A percentile compares a stretch with the other conserved stretches of the same genome.
These are phyloP conservation scores for Drosophila kokeensis DNA, from an alignment of 2,888 invertebrate species.

Conservation along the genomic window DNA sequence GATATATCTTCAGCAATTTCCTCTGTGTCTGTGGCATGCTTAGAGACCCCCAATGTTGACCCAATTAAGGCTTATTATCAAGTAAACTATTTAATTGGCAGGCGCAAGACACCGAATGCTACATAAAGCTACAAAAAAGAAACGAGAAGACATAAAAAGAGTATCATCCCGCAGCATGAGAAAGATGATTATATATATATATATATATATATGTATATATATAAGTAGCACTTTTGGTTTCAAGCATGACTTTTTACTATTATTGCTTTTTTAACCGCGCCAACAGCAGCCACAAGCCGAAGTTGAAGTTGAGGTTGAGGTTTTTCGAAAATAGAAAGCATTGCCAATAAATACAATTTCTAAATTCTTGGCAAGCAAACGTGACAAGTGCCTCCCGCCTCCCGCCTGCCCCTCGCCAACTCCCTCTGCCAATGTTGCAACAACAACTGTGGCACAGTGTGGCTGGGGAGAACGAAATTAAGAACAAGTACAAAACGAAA, in stretches of 20 bases:
- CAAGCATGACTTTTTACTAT: constrained; percentile 59
- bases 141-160: constrained; percentile 1
- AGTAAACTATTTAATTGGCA: constrained; percentile 56
- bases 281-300: constrained; percentile 17
- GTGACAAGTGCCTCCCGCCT: constrained; percentile 61
- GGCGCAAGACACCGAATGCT: constrained; percentile 17
- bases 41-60: constrained; percentile 56
- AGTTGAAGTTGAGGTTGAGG: constrained; percentile 40
- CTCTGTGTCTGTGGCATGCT: constrained; percentile 20
- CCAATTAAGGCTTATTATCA: constrained; percentile 70
- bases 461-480: constrained; percentile 17
- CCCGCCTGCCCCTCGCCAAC: not conserved
- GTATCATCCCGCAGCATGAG: constrained; percentile 11
- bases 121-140: constrained; percentile 7
- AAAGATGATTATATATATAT: constrained; percentile 1
- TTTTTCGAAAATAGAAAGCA: constrained; percentile 67
- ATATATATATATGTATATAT: not conserved
- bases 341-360: constrained; percentile 74
- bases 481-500: constrained; percentile 26
- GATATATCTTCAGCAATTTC: constrained; percentile 12
- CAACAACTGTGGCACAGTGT: constrained; percentile 5
- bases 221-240: constrained; percentile 69
- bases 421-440: not conserved
- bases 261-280: constrained; percentile 32
- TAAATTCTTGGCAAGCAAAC: constrained; percentile 72